A percentile compares a stretch with the other conserved stretches of the same genome.
phyloP scores from a whole-genome alignment of 1,140 invertebrate genomes.

The Augochlora pura region DNA sequence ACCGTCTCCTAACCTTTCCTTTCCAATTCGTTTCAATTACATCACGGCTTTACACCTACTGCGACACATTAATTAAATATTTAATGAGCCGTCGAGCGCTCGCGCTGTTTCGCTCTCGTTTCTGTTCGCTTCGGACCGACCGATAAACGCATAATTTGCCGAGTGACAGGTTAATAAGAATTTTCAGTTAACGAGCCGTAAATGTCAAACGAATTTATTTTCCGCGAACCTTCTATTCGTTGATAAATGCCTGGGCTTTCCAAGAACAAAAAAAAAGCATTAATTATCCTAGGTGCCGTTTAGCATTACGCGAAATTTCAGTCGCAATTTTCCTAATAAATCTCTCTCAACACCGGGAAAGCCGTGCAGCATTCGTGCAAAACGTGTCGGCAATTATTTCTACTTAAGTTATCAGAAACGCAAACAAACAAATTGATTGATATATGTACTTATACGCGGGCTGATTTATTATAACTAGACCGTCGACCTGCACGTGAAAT shows the following conservation, averaged over 20 bases:
- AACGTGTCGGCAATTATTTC: no score
- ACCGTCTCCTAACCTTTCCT: not conserved
- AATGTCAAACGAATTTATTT: not conserved
- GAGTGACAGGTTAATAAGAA: constrained; percentile 13
- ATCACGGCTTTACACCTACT: not conserved
- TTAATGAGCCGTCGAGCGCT: not conserved
- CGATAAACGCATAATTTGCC: constrained; percentile 1
- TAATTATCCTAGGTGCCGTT: no score
- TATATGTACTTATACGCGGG: no score
- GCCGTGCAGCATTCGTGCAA: no score
- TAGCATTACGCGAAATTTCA: no score
- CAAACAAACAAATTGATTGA: no score
- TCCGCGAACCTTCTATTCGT: not conserved
- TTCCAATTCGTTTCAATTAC: not conserved
- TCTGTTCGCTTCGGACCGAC: not conserved
- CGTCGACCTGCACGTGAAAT: no score
- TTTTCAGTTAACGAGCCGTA: not conserved
- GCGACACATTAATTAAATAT: constrained; percentile 18
- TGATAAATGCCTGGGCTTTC: not conserved
- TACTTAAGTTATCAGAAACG: no score
- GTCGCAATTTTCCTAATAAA: no score
- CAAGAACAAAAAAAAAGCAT: no score
- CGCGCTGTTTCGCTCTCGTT: not conserved
- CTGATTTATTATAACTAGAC: no score
- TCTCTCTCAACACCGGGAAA: no score